Conservation (phyloP, 2,888 invertebrate species). For the Nebria brevicollis region DNA sequence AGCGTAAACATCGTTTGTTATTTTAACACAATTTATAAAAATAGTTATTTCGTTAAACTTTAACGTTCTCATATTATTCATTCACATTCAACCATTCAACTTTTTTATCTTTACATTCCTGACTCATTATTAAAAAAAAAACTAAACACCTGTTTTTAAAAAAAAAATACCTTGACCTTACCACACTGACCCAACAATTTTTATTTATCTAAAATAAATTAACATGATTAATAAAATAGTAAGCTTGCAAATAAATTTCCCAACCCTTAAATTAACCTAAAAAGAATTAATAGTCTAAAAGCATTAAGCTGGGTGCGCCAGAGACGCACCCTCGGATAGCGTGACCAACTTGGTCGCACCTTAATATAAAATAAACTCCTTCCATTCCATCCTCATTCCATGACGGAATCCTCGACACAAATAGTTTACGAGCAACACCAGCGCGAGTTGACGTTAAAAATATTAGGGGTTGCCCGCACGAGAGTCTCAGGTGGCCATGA, state of each 20-base stretch:
- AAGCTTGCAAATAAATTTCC: background rate
- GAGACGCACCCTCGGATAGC: constrained; percentile 23
- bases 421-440: background rate
- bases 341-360: background rate
- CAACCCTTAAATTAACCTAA: background rate
- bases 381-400: background rate
- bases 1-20: too few species aligned
- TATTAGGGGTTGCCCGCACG: background rate
- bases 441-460: background rate
- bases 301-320: constrained; percentile 12
- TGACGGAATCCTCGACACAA: background rate
- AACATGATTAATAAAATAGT: background rate
- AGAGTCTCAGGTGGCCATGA: background rate
- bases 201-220: background rate
- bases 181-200: too few species aligned
- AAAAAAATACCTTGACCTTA: too few species aligned
- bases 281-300: background rate
- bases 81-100: too few species aligned
- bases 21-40: too few species aligned
- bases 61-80: too few species aligned
- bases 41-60: too few species aligned
- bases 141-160: too few species aligned
- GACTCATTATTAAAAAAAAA: too few species aligned
- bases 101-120: too few species aligned
- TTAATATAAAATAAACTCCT: background rate